These are phyloP conservation scores for Paguma larvata DNA, from an alignment of 2,797 vertebrate species.

Conservation along the genomic window DNA sequence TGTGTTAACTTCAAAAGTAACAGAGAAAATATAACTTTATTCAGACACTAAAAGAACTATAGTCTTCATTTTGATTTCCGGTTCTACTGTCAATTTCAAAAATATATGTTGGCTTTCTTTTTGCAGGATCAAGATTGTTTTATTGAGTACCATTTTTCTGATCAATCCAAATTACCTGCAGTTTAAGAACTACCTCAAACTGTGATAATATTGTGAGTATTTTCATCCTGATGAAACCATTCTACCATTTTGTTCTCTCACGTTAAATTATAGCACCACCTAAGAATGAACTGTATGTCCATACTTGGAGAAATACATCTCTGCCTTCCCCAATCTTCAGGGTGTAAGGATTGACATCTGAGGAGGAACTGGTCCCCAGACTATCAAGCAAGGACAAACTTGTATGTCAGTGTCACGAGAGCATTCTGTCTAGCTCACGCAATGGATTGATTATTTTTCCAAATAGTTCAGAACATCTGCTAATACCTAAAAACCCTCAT, in stretches of 20 bases:
- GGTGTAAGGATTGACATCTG: neutral
- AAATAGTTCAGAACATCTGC: slow-evolving; percentile 74
- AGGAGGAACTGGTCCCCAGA: neutral
- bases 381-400: neutral
- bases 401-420: neutral
- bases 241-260: neutral
- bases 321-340: neutral
- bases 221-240: neutral
- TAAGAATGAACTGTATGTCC: neutral
- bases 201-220: neutral
- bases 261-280: neutral
- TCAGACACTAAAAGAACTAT: neutral
- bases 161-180: neutral
- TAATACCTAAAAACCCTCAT: slow-evolving; percentile 68
- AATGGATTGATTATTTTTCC: slow-evolving; percentile 69
- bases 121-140: neutral
- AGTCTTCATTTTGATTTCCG: neutral
- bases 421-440: neutral
- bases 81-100: neutral
- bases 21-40: neutral
- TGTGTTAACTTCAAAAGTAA: slow-evolving; percentile 30
- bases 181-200: neutral
- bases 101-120: neutral
- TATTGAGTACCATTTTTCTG: neutral
- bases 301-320: neutral